A percentile compares a stretch with the other conserved stretches of the same genome.
Evolutionary conservation across 37 sponge, comb jelly and placozoan species (phyloP).

Genomic region (Tethya wilhelma): DNA sequence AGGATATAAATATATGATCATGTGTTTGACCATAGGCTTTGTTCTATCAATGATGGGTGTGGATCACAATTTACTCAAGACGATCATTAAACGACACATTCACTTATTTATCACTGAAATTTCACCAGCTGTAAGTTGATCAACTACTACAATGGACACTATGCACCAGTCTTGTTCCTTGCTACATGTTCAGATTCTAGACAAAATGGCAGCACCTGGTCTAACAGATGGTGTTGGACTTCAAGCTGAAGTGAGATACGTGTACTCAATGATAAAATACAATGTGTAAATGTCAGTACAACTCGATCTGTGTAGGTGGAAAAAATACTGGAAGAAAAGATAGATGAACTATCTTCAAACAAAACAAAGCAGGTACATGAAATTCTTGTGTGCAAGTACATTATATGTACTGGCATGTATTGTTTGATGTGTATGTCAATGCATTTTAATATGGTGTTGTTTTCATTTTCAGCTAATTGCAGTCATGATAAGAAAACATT

Average conservation of each 20-base stretch:
- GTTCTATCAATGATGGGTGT: slow-evolving; percentile 69
- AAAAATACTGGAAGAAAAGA: slow-evolving; percentile 49
- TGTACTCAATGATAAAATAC: background rate
- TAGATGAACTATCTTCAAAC: slow-evolving; percentile 32
- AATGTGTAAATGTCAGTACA: background rate
- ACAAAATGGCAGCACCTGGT: slow-evolving; percentile 36
- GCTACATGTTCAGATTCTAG: slow-evolving; percentile 14
- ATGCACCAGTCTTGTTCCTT: background rate
- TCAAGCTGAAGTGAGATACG: slow-evolving; percentile 44
- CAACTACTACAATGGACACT: background rate
- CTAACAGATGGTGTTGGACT: slow-evolving; percentile 58
- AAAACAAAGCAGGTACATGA: slow-evolving; percentile 52
- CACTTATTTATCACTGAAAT: slow-evolving; percentile 40
- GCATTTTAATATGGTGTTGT: background rate
- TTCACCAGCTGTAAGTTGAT: slow-evolving; percentile 55
- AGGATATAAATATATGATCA: background rate
- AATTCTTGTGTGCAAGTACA: background rate
- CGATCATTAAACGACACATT: slow-evolving; percentile 22
- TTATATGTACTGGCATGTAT: background rate
- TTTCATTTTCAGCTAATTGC: slow-evolving; percentile 64
- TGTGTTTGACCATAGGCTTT: slow-evolving; percentile 27
- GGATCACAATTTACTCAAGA: slow-evolving; percentile 35
- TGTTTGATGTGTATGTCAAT: background rate
- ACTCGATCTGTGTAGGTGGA: slow-evolving; percentile 31
- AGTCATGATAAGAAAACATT: slow-evolving; percentile 75